phyloP scores from a whole-genome alignment of 2,797 vertebrate species.

The Myoxocephalus aenaeus region DNA sequence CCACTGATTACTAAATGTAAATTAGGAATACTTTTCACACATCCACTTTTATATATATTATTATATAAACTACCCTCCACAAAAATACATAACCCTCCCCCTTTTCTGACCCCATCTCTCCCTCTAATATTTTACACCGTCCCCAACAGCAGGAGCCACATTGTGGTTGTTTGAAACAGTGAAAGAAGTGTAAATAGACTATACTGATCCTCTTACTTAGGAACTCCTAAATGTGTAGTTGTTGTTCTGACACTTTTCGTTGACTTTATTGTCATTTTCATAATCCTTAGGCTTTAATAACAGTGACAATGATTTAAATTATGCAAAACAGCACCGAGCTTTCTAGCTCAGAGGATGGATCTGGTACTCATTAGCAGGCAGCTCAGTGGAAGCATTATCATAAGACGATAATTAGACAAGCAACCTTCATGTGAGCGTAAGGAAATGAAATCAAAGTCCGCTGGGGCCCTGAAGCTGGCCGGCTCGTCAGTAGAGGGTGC shows the following conservation, averaged over 20 bases:
- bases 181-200: conserved; percentile 14
- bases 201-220: conserved; percentile 20
- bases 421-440: conserved; percentile 63
- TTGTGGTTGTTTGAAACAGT: conserved; percentile 5
- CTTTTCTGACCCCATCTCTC: neutral
- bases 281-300: conserved; percentile 29
- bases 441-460: conserved; percentile 58
- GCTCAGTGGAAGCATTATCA: conserved; percentile 61
- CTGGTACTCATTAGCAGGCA: conserved; percentile 59
- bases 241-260: conserved; percentile 6
- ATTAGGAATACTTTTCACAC: neutral
- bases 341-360: conserved; percentile 30
- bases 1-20: neutral
- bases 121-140: neutral
- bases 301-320: conserved; percentile 31
- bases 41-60: no score
- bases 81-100: neutral
- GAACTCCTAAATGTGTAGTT: neutral
- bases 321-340: conserved; percentile 33
- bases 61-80: neutral
- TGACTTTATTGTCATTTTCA: conserved; percentile 32
- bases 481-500: conserved; percentile 92
- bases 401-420: conserved; percentile 60
- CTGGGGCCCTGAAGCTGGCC: conserved; percentile 57
- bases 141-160: conserved; percentile 14